Evolutionary conservation across 2,888 invertebrate species (phyloP).

Genomic region (Oscheius sp.): DNA sequence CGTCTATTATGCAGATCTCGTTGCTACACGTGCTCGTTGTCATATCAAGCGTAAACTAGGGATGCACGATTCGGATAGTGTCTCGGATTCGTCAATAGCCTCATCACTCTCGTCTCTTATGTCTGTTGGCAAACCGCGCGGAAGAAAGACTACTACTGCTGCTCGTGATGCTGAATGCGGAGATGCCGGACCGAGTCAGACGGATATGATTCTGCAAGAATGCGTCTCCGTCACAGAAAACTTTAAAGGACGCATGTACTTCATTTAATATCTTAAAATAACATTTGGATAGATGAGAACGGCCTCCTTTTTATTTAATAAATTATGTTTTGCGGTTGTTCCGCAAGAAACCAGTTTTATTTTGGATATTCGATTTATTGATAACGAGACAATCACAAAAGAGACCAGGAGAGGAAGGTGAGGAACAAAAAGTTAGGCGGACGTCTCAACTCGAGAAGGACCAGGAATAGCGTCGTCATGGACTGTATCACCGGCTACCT

Average conservation of each 20-base stretch:
- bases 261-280: too few species aligned
- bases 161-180: not conserved
- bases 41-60: conserved; percentile 64
- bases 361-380: too few species aligned
- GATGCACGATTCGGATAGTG: conserved; percentile 43
- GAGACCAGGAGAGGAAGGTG: not conserved
- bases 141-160: conserved; percentile 14
- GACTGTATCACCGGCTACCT: conserved; percentile 3
- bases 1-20: conserved; percentile 65
- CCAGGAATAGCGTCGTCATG: conserved; percentile 19
- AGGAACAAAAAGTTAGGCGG: not conserved
- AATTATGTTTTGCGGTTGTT: too few species aligned
- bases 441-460: not conserved
- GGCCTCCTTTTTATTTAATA: too few species aligned
- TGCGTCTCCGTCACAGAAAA: conserved; percentile 57
- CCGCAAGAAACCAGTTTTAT: too few species aligned
- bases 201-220: conserved; percentile 56
- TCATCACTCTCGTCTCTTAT: conserved; percentile 48
- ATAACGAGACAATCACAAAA: not conserved
- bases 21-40: conserved; percentile 63
- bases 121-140: conserved; percentile 34
- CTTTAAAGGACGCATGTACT: conserved; percentile 64
- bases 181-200: conserved; percentile 28
- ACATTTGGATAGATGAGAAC: too few species aligned
- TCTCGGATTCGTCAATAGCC: conserved; percentile 29